Evolutionary conservation across 2,888 invertebrate genomes (phyloP).

Genomic region (Geophilus truncorum): DNA sequence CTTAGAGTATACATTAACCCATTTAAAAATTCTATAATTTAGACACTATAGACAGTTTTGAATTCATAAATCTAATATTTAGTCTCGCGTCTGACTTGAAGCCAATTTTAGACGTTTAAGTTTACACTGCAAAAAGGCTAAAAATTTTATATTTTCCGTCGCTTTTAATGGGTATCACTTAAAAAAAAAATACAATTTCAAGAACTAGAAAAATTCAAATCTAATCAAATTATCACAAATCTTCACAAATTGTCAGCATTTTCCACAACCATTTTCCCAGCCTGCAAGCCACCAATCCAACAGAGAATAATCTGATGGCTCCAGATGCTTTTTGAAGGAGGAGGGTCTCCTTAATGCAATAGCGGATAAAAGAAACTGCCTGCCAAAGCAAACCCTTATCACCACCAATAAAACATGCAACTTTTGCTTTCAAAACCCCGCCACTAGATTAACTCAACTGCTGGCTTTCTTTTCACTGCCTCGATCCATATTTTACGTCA

Average conservation of each 20-base stretch:
- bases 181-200: too few relatives aligned
- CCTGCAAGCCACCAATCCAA: neutral
- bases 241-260: neutral
- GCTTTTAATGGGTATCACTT: too few relatives aligned
- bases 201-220: neutral
- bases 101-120: too few relatives aligned
- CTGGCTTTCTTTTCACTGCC: constrained; percentile 1
- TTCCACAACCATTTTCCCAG: neutral
- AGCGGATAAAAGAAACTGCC: neutral
- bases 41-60: too few relatives aligned
- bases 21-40: too few relatives aligned
- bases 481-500: constrained; percentile 1
- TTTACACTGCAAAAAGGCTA: too few relatives aligned
- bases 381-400: neutral
- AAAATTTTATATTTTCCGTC: too few relatives aligned
- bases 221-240: neutral
- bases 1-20: too few relatives aligned
- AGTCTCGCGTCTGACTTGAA: too few relatives aligned
- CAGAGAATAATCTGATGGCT: neutral
- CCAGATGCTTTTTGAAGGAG: constrained; percentile 1
- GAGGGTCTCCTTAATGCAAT: neutral
- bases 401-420: neutral
- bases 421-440: constrained; percentile 1
- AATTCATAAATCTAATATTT: too few relatives aligned
- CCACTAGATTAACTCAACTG: neutral